Conservation (phyloP, 2,888 invertebrate genomes). For the Sphaerophoria rueppellii region DNA sequence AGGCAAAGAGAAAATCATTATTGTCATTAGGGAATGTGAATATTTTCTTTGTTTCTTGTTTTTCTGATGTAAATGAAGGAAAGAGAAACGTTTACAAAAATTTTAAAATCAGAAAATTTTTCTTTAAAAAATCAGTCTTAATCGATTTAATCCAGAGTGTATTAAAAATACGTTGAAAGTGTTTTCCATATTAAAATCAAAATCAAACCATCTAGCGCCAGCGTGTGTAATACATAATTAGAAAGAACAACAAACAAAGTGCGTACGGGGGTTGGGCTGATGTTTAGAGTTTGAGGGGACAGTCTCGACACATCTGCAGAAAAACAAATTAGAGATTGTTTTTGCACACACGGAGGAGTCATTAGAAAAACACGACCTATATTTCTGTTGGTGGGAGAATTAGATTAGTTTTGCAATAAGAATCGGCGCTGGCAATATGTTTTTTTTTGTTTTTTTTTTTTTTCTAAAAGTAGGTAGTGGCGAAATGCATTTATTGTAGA, state of each 20-base stretch:
- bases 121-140: too few relatives aligned
- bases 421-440: too few relatives aligned
- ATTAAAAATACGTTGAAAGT: neutral
- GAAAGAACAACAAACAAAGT: conserved; percentile 19
- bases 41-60: too few relatives aligned
- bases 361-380: neutral
- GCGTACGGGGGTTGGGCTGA: neutral
- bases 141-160: too few relatives aligned
- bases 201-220: neutral
- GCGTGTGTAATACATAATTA: neutral
- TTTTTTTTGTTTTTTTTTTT: too few relatives aligned
- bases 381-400: neutral
- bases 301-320: neutral
- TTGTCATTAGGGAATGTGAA: too few relatives aligned
- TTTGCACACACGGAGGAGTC: conserved; percentile 26
- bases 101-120: too few relatives aligned
- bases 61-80: too few relatives aligned
- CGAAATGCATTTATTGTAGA: too few relatives aligned
- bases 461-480: too few relatives aligned
- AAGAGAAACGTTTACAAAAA: too few relatives aligned
- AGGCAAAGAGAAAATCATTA: neutral
- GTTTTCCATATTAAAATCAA: neutral
- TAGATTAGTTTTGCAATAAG: neutral
- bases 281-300: neutral
- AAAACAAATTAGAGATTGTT: conserved; percentile 38